These are phyloP conservation scores for crab-eating macaque (Macaca fascicularis) DNA, from an alignment of 2,113 vertebrate species.

Conservation along the genomic window DNA sequence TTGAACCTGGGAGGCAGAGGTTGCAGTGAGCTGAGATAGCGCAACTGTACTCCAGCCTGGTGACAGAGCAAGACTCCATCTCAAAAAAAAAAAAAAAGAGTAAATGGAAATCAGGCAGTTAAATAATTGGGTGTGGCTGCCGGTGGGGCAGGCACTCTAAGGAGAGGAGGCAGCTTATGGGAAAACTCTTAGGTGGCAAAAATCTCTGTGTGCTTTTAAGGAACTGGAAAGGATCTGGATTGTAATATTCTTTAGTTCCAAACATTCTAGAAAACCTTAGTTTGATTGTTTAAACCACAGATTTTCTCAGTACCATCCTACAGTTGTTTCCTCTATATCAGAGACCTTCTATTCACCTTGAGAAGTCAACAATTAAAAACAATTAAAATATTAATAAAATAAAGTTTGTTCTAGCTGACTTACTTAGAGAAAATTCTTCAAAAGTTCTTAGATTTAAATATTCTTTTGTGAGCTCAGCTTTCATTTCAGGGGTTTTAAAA, in stretches of 20 bases:
- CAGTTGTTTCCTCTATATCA: neutral
- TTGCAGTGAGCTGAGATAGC: no score
- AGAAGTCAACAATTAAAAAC: neutral
- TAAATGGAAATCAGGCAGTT: neutral
- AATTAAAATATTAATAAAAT: slow-evolving; percentile 56
- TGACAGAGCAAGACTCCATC: no score
- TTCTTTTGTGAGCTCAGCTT: slow-evolving; percentile 64
- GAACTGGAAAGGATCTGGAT: neutral
- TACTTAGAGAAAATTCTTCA: slow-evolving; percentile 56
- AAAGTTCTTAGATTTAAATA: slow-evolving; percentile 63
- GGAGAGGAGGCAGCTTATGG: neutral
- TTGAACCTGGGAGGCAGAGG: no score
- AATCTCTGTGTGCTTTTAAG: neutral
- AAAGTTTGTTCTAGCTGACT: slow-evolving; percentile 45
- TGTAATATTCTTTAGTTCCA: neutral
- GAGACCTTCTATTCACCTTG: slow-evolving; percentile 39
- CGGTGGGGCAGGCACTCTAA: neutral
- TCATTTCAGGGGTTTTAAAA: slow-evolving; percentile 54
- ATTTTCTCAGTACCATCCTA: neutral
- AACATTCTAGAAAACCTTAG: neutral
- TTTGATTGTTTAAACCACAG: neutral
- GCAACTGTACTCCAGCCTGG: no score
- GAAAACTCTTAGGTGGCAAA: neutral
- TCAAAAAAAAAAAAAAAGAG: neutral
- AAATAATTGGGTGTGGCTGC: neutral